Conservation (phyloP, 2,113 vertebrate genomes). For the Hyla sarda region DNA sequence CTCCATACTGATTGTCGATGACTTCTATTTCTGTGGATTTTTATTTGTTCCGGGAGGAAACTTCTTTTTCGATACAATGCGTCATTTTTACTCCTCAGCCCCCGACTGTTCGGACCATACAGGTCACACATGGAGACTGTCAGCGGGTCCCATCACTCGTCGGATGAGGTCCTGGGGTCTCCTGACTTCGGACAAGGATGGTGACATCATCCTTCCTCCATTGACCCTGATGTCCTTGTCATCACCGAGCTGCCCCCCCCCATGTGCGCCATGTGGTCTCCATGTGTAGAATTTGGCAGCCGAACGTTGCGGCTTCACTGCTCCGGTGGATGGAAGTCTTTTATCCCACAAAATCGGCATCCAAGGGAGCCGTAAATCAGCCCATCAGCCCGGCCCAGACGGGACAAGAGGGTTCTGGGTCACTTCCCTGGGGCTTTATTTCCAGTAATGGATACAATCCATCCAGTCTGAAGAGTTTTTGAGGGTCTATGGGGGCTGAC, state of each 20-base stretch:
- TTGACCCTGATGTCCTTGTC: neutral
- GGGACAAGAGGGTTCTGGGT: neutral
- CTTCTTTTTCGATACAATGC: too few relatives aligned
- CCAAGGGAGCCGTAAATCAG: conserved; percentile 7
- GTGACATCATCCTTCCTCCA: neutral
- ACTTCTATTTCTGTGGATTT: neutral
- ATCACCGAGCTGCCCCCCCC: neutral
- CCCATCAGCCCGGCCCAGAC: neutral
- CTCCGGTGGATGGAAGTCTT: neutral
- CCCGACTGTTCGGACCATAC: neutral
- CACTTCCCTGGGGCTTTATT: neutral
- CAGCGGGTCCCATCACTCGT: conserved; percentile 1
- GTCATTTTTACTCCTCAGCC: too few relatives aligned
- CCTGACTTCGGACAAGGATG: neutral
- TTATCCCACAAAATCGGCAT: conserved; percentile 33
- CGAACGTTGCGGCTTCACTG: neutral
- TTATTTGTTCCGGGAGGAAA: too few relatives aligned
- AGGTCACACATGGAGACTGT: neutral
- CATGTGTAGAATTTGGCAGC: neutral
- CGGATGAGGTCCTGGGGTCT: neutral
- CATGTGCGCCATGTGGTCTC: neutral
- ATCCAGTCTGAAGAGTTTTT: neutral
- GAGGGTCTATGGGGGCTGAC: too few relatives aligned
- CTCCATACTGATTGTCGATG: too few relatives aligned
- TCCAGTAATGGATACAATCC: neutral